Evolutionary conservation across 2,113 vertebrate genomes (phyloP).

Genomic region (Catharus minimus): DNA sequence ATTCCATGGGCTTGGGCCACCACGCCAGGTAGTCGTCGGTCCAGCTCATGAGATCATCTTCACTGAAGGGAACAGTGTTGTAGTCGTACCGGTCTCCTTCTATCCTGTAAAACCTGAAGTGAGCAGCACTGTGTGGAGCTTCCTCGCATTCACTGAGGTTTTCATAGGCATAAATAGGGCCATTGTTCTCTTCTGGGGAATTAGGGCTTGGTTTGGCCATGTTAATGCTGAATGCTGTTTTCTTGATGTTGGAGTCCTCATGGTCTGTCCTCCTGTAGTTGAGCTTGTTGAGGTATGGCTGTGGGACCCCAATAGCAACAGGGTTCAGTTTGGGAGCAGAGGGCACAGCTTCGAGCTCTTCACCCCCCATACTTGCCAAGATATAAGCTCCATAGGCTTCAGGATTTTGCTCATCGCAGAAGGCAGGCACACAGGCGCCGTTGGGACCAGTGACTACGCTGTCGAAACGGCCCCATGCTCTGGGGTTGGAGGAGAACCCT

Average conservation of each 20-base stretch:
- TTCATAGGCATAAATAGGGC: conserved; percentile 91
- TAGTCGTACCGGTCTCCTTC: conserved; percentile 93
- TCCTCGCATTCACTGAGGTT: conserved; percentile 90
- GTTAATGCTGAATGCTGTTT: conserved; percentile 92
- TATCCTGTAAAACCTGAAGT: conserved; percentile 94
- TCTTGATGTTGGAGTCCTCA: conserved; percentile 84
- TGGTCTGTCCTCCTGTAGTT: conserved; percentile 94
- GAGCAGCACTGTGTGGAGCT: conserved; percentile 84
- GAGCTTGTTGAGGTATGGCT: conserved; percentile 89
- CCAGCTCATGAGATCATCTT: conserved; percentile 97
- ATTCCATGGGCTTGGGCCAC: conserved; percentile 98
- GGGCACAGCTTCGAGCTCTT: conserved; percentile 90
- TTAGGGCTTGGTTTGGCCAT: conserved; percentile 90
- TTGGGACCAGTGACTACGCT: conserved; percentile 90
- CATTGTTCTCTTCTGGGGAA: conserved; percentile 86
- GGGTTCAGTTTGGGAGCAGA: conserved; percentile 92
- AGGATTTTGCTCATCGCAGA: conserved; percentile 88
- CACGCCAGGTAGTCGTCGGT: conserved; percentile 94
- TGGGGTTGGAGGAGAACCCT: conserved; percentile 91
- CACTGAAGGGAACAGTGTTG: conserved; percentile 94
- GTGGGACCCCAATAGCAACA: conserved; percentile 88
- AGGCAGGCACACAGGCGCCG: conserved; percentile 92
- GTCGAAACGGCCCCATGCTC: conserved; percentile 96
- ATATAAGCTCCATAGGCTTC: conserved; percentile 91
- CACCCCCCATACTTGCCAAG: conserved; percentile 91